These are phyloP conservation scores for Sciurus carolinensis DNA, from an alignment of 2,797 vertebrate genomes.

Conservation along the genomic window DNA sequence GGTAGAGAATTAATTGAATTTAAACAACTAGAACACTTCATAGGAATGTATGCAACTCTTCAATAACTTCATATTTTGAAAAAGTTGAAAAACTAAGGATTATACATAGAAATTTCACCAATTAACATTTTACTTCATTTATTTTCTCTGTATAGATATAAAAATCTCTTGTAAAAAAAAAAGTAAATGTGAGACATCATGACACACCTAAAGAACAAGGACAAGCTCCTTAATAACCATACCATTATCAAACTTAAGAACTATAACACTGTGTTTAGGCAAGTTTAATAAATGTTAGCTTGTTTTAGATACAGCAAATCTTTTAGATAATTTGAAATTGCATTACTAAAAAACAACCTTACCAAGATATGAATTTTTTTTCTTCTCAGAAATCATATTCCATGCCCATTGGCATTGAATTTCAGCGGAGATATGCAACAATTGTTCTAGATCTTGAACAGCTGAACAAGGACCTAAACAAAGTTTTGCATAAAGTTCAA, in stretches of 20 bases:
- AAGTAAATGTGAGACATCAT: neutral
- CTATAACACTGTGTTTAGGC: neutral
- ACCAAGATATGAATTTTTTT: slow-evolving; percentile 45
- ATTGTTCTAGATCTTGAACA: slow-evolving; percentile 98
- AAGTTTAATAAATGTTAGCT: slow-evolving; percentile 4
- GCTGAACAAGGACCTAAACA: slow-evolving; percentile 99
- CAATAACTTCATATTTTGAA: slow-evolving; percentile 45
- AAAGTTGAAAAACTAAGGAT: neutral
- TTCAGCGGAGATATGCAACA: slow-evolving; percentile 97
- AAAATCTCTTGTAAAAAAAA: neutral
- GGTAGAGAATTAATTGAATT: neutral
- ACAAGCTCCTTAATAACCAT: neutral
- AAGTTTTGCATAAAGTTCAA: slow-evolving; percentile 98
- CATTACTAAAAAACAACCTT: neutral
- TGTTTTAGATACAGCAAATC: neutral
- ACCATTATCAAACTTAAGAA: neutral
- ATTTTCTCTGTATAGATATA: neutral
- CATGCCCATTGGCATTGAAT: slow-evolving; percentile 95
- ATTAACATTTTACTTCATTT: slow-evolving; percentile 27
- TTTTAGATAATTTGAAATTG: slow-evolving; percentile 41
- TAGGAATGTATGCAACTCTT: neutral
- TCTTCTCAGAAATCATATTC: slow-evolving; percentile 96
- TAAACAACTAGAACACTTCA: slow-evolving; percentile 6
- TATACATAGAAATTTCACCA: neutral
- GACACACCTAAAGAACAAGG: neutral